Conservation (phyloP, 2,888 invertebrate species). For the Diarsia rubi region DNA sequence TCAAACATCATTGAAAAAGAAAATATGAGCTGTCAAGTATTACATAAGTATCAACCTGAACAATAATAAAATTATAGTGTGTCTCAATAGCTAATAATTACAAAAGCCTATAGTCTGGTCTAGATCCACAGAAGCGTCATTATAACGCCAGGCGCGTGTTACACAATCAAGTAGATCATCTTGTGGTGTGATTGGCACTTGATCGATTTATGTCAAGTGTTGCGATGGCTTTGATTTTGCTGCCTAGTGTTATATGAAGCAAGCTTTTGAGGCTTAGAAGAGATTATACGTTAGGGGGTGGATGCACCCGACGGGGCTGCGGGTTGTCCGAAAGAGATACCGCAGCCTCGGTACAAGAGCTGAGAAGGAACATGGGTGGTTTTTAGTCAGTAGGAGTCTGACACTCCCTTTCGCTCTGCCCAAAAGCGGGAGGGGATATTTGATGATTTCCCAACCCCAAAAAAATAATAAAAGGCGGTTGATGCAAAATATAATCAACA, state of each 20-base stretch:
- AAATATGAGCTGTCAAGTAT: neutral
- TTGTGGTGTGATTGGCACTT: constrained; percentile 10
- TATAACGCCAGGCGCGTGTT: neutral
- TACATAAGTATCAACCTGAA: neutral
- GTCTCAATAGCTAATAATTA: constrained; percentile 3
- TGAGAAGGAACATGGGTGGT: too few species aligned
- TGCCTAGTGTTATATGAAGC: neutral
- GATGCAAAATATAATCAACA: too few species aligned
- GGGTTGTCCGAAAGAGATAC: too few species aligned
- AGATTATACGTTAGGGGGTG: too few species aligned
- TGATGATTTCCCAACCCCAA: too few species aligned
- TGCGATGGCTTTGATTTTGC: neutral
- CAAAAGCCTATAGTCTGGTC: neutral
- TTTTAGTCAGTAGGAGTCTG: too few species aligned
- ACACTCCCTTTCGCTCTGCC: too few species aligned
- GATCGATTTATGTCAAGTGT: constrained; percentile 24
- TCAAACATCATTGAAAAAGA: too few species aligned
- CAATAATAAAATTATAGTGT: neutral
- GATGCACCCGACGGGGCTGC: too few species aligned
- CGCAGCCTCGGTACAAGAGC: too few species aligned
- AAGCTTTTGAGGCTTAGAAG: neutral
- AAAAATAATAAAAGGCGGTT: too few species aligned
- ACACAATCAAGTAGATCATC: constrained; percentile 6
- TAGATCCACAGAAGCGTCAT: constrained; percentile 15
- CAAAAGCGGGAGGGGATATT: too few species aligned